Evolutionary conservation across 1,140 invertebrate species (phyloP).

Genomic region (Apolygus lucorum): DNA sequence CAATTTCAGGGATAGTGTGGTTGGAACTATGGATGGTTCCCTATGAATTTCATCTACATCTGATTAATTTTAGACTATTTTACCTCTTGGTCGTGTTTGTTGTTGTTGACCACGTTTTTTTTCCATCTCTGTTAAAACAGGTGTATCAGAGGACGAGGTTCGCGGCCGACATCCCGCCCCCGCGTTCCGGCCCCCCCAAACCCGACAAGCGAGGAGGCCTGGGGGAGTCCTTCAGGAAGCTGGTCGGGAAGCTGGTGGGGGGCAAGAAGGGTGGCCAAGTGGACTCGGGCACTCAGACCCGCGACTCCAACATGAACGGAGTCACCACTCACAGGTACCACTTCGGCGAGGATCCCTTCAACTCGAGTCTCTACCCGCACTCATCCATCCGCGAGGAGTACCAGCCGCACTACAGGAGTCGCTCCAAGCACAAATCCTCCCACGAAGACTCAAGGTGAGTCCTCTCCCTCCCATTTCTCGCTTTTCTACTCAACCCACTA

Average conservation of each 20-base stretch:
- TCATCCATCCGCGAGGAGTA: conserved; percentile 76
- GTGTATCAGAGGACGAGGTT: conserved; percentile 57
- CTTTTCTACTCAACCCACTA: no score
- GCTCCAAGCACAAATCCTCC: conserved; percentile 38
- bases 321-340: conserved; percentile 70
- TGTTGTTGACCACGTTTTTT: no score
- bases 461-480: no score
- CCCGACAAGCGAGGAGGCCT: conserved; percentile 33
- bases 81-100: no score
- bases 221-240: conserved; percentile 57
- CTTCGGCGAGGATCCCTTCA: conserved; percentile 71
- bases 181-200: conserved; percentile 29
- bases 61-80: no score
- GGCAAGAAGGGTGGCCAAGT: conserved; percentile 36
- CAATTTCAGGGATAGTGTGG: no score
- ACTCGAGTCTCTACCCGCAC: conserved; percentile 65
- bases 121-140: no score
- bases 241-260: conserved; percentile 67
- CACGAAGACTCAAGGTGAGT: conserved; percentile 9
- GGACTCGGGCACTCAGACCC: conserved; percentile 32
- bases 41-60: no score
- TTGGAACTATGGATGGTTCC: no score
- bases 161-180: conserved; percentile 46
- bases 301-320: conserved; percentile 32
- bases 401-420: conserved; percentile 39